Conservation (phyloP, 2,888 invertebrate species). For the Agapostemon virescens region DNA sequence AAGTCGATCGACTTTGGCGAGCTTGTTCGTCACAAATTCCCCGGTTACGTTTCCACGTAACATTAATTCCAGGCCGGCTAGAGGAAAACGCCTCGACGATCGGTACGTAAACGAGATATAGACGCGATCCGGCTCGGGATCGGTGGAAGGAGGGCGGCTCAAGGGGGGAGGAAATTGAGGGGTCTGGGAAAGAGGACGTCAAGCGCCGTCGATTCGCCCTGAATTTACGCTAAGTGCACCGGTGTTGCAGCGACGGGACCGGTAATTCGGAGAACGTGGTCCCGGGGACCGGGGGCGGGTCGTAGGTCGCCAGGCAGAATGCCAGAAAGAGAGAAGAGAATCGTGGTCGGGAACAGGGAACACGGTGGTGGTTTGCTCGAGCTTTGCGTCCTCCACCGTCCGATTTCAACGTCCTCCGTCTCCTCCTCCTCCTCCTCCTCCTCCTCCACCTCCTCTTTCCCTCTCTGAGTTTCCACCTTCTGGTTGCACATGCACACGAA, state of each 20-base stretch:
- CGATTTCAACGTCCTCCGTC: constrained; percentile 45
- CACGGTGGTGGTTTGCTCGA: constrained; percentile 56
- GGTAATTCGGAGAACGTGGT: constrained; percentile 79
- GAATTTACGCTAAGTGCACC: constrained; percentile 77
- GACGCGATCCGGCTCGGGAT: constrained; percentile 40
- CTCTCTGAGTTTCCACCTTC: constrained; percentile 55
- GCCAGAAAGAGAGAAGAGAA: constrained; percentile 75
- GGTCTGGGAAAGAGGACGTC: constrained; percentile 65
- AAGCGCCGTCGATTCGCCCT: constrained; percentile 70
- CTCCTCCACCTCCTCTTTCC: constrained; percentile 24
- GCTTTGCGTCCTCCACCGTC: constrained; percentile 55
- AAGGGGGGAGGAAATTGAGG: constrained; percentile 50
- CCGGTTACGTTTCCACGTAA: constrained; percentile 39
- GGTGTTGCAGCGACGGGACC: constrained; percentile 74
- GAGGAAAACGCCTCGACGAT: constrained; percentile 54
- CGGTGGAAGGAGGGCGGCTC: constrained; percentile 6
- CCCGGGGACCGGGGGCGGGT: constrained; percentile 75
- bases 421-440: constrained; percentile 27
- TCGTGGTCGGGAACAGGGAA: constrained; percentile 56
- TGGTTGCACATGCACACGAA: constrained; percentile 61
- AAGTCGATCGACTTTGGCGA: constrained; percentile 26
- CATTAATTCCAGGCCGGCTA: constrained; percentile 43
- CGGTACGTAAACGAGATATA: constrained; percentile 55
- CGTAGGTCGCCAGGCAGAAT: constrained; percentile 77
- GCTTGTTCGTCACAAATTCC: constrained; percentile 43